Evolutionary conservation across 2,888 invertebrate genomes (phyloP).

Genomic region (Parthenolecanium corni): DNA sequence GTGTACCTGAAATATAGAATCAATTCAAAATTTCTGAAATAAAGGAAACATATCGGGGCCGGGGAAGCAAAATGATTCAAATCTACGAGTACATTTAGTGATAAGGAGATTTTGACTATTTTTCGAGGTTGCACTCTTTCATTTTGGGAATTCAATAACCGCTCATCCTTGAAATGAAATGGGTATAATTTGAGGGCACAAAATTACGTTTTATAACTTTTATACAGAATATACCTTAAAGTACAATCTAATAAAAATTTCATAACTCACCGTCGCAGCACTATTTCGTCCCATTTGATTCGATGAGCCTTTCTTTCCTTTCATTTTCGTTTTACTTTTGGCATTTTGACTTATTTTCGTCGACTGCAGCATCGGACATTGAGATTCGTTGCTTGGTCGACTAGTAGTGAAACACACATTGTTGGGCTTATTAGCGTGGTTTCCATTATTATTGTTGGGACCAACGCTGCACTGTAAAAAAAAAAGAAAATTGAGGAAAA

Average conservation of each 20-base stretch:
- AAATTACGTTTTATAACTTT: too few species aligned
- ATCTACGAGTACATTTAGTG: too few species aligned
- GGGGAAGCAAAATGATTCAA: too few species aligned
- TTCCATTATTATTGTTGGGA: slow-evolving; percentile 32
- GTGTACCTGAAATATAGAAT: slow-evolving; percentile 38
- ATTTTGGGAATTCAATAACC: too few species aligned
- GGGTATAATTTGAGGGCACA: too few species aligned
- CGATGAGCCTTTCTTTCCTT: slow-evolving; percentile 10
- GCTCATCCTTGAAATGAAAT: too few species aligned
- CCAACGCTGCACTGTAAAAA: slow-evolving; percentile 62
- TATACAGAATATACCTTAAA: too few species aligned
- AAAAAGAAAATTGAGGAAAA: slow-evolving; percentile 35
- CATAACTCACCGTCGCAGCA: slow-evolving; percentile 11
- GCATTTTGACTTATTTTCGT: slow-evolving; percentile 34
- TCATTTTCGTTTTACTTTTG: slow-evolving; percentile 33
- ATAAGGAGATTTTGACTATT: too few species aligned
- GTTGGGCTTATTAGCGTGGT: slow-evolving; percentile 4
- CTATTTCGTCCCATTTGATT: neutral
- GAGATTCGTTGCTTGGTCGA: slow-evolving; percentile 56
- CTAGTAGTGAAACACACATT: slow-evolving; percentile 48
- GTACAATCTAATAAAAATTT: too few species aligned
- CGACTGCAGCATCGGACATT: slow-evolving; percentile 40
- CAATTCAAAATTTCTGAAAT: too few species aligned
- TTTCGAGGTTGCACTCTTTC: too few species aligned
- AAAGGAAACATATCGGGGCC: too few species aligned